Evolutionary conservation across 2,888 invertebrate species (phyloP).

Genomic region (Mantis religiosa): DNA sequence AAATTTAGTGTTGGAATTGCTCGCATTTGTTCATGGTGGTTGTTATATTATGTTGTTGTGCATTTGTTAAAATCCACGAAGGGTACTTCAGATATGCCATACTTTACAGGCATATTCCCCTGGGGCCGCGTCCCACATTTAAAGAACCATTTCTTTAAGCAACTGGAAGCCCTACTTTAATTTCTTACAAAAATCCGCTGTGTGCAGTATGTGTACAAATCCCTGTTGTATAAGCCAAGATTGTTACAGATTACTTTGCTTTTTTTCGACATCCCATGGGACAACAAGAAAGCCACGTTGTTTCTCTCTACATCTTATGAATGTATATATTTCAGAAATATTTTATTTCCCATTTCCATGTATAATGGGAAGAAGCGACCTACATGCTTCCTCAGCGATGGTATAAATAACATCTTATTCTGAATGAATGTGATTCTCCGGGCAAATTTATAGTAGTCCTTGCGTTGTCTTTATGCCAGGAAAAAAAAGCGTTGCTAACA

Average conservation of each 20-base stretch:
- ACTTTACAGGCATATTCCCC: too few species aligned
- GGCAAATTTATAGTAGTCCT: background rate
- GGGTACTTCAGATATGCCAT: too few species aligned
- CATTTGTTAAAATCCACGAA: too few species aligned
- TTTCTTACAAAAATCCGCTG: background rate
- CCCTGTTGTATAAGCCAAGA: background rate
- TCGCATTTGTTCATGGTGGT: too few species aligned
- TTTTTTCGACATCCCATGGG: background rate
- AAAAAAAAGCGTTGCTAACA: background rate
- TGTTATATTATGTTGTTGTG: too few species aligned
- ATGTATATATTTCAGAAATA: background rate
- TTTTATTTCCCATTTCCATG: background rate
- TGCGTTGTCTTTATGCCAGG: background rate
- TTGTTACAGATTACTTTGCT: background rate
- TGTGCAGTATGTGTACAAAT: background rate
- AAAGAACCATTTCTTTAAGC: background rate
- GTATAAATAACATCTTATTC: background rate
- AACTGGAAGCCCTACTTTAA: background rate
- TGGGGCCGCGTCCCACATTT: background rate
- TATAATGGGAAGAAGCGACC: background rate
- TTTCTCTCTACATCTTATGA: background rate
- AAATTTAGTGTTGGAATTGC: too few species aligned
- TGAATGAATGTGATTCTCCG: background rate
- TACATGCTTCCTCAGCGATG: background rate
- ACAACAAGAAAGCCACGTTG: background rate